Evolutionary conservation across 2,797 vertebrate genomes (phyloP).

Genomic region (Holocentrus rufus): DNA sequence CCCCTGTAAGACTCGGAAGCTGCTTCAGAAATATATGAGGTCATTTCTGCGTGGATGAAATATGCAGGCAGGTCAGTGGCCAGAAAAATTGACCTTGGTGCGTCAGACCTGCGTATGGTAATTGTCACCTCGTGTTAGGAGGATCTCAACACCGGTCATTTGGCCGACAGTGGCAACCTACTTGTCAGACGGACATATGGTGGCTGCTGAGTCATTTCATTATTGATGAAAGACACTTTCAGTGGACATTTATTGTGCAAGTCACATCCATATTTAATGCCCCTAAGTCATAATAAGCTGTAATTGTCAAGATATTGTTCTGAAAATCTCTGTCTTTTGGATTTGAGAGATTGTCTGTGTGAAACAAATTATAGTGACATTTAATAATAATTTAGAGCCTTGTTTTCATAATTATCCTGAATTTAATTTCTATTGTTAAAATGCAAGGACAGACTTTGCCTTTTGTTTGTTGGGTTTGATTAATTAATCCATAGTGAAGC

Average conservation of each 20-base stretch:
- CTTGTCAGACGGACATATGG: slow-evolving; percentile 26
- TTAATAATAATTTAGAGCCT: not conserved
- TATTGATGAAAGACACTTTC: slow-evolving; percentile 39
- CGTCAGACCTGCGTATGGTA: not conserved
- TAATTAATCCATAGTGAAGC: slow-evolving; percentile 21
- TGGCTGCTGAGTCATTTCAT: slow-evolving; percentile 28
- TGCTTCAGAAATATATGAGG: not conserved
- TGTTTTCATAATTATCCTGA: no score
- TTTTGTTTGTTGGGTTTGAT: slow-evolving; percentile 31
- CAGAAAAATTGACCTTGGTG: not conserved
- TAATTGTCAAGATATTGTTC: slow-evolving; percentile 33
- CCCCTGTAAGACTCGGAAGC: not conserved
- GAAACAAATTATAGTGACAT: not conserved
- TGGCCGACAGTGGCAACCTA: not conserved
- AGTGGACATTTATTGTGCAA: slow-evolving; percentile 41
- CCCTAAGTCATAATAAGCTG: slow-evolving; percentile 41
- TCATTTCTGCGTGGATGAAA: not conserved
- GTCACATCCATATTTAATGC: slow-evolving; percentile 32
- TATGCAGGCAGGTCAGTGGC: not conserved
- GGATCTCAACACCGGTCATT: slow-evolving; percentile 26
- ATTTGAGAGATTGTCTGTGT: not conserved
- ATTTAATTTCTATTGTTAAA: no score
- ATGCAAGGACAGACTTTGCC: no score
- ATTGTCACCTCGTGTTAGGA: not conserved
- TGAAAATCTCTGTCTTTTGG: not conserved